Conservation (phyloP, 92 coral and sea anemone genomes). For the Zoanthus solanderi region DNA sequence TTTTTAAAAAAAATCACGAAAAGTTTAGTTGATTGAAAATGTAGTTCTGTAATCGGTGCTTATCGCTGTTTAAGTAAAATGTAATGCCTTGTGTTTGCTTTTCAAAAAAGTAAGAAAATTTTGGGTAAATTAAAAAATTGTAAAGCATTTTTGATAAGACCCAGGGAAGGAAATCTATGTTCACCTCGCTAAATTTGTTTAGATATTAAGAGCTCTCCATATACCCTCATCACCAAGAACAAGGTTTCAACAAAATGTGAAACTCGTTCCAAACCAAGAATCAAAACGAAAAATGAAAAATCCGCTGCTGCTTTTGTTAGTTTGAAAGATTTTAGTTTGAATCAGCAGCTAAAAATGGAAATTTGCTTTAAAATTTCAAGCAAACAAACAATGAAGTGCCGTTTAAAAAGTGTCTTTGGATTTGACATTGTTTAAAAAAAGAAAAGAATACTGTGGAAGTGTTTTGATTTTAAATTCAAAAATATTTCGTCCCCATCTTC, state of each 20-base stretch:
- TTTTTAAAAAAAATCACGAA: neutral
- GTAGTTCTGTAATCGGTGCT: neutral
- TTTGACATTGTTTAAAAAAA: constrained; percentile 22
- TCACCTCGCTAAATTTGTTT: neutral
- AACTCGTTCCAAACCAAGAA: neutral
- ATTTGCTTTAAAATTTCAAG: constrained; percentile 29
- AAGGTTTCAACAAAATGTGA: too few species aligned
- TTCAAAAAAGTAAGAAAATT: neutral
- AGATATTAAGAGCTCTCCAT: neutral
- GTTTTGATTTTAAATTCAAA: constrained; percentile 30
- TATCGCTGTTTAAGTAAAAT: neutral
- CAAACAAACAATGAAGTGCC: constrained; percentile 22
- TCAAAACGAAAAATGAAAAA: constrained; percentile 9
- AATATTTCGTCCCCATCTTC: constrained; percentile 31
- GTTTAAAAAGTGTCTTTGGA: constrained; percentile 9
- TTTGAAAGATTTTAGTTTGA: constrained; percentile 11
- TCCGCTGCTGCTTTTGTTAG: neutral
- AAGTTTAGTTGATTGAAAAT: neutral
- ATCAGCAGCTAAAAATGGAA: constrained; percentile 25
- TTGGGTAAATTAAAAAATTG: neutral
- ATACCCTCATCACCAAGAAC: neutral
- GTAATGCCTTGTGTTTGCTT: neutral
- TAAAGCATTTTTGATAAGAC: neutral
- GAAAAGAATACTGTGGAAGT: constrained; percentile 1
- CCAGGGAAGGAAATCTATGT: neutral